A percentile compares a stretch with the other conserved stretches of the same genome.
Conservation (phyloP, 2,888 invertebrate species). For the Mycogona germanica region DNA sequence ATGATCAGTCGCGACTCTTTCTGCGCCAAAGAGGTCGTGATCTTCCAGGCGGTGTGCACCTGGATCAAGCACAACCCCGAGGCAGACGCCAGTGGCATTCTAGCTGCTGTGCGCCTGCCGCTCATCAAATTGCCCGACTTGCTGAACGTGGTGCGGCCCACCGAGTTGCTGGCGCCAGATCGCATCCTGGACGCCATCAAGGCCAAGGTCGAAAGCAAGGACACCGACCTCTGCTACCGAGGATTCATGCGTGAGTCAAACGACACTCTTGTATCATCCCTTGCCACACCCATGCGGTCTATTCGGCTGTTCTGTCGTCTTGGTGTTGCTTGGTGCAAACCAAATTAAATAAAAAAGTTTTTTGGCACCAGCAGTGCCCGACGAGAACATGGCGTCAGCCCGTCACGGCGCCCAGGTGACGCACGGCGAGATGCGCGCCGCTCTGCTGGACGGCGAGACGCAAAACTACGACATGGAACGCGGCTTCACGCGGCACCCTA, state of each 20-base stretch:
- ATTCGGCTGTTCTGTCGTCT: not conserved
- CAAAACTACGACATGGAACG: constrained; percentile 83
- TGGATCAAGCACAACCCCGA: constrained; percentile 75
- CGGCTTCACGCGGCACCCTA: constrained; percentile 78
- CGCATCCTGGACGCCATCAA: constrained; percentile 89
- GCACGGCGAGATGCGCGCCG: constrained; percentile 76
- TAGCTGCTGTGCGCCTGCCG: constrained; percentile 53
- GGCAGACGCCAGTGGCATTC: constrained; percentile 36
- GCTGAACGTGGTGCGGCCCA: constrained; percentile 75
- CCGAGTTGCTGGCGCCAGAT: constrained; percentile 74
- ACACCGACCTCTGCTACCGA: constrained; percentile 68
- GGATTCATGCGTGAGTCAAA: constrained; percentile 54
- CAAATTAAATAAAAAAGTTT: too few species aligned
- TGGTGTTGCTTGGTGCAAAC: not conserved
- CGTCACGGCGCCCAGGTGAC: constrained; percentile 73
- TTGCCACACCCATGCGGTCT: not conserved
- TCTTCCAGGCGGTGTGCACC: constrained; percentile 74
- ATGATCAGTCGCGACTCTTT: constrained; percentile 86
- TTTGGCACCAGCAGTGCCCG: constrained; percentile 49
- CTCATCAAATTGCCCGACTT: constrained; percentile 80
- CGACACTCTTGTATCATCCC: constrained; percentile 2
- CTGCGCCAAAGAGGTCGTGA: constrained; percentile 89
- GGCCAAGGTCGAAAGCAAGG: constrained; percentile 62
- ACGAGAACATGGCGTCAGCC: constrained; percentile 81
- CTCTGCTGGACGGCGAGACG: constrained; percentile 78